phyloP scores from a whole-genome alignment of 2,113 vertebrate species.

The Tyto alba region DNA sequence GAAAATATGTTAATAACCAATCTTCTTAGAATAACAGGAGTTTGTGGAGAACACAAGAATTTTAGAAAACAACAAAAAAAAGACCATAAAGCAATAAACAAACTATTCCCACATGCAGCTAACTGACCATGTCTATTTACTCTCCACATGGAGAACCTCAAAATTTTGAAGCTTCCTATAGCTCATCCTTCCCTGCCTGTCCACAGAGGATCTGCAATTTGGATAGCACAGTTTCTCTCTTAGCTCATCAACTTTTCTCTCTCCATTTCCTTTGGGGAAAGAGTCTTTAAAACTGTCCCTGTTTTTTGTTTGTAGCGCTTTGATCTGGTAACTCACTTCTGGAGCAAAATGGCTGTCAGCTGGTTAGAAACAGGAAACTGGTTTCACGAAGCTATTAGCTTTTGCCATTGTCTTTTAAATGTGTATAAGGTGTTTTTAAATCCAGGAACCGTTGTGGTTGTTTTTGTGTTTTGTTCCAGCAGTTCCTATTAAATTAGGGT shows the following conservation, averaged over 20 bases:
- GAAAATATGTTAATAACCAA: neutral
- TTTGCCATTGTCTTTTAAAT: constrained; percentile 15
- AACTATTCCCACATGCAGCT: neutral
- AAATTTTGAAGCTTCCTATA: neutral
- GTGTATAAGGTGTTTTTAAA: neutral
- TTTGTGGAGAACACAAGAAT: neutral
- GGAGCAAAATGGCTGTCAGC: neutral
- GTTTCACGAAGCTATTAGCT: neutral
- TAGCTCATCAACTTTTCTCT: neutral
- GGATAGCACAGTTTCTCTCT: neutral
- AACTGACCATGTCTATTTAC: neutral
- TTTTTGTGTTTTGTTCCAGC: neutral
- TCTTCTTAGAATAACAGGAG: neutral
- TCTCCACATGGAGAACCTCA: neutral
- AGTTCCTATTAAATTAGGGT: neutral
- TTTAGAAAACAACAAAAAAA: neutral
- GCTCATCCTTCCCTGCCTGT: neutral
- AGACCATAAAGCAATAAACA: neutral
- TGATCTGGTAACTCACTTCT: neutral
- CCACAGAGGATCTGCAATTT: neutral
- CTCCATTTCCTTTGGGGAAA: neutral
- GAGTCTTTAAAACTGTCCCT: neutral
- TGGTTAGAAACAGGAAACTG: neutral
- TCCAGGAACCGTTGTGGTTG: neutral
- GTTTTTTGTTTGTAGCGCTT: neutral